phyloP scores from a whole-genome alignment of 1,140 invertebrate genomes.

The Argopecten irradians region DNA sequence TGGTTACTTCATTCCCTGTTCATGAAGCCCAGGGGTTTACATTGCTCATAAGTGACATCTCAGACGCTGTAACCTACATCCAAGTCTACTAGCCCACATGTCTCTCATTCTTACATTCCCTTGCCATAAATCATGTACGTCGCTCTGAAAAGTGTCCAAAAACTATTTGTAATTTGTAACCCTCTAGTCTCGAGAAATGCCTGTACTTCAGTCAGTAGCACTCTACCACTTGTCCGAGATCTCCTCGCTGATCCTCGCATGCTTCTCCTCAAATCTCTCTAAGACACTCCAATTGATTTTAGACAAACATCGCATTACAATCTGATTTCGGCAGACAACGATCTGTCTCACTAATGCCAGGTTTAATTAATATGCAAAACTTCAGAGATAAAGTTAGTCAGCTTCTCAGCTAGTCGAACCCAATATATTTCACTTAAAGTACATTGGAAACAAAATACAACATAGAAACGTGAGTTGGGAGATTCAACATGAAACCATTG shows the following conservation, averaged over 20 bases:
- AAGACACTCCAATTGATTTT: neutral
- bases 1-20: too few species aligned
- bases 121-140: neutral
- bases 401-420: neutral
- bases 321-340: neutral
- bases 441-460: neutral
- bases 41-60: too few species aligned
- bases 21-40: too few species aligned
- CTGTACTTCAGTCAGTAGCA: neutral
- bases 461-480: neutral
- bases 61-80: neutral
- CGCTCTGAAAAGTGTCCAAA: too few species aligned
- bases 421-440: neutral
- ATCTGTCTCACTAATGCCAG: neutral
- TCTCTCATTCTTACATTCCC: neutral
- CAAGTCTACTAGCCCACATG: neutral
- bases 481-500: neutral
- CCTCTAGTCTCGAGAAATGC: neutral
- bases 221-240: neutral
- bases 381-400: neutral
- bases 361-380: constrained; percentile 5
- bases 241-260: neutral
- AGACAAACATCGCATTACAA: neutral
- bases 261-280: neutral
- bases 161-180: neutral